Conservation (phyloP, 2,797 vertebrate genomes). For the Sebastes baramenuke region DNA sequence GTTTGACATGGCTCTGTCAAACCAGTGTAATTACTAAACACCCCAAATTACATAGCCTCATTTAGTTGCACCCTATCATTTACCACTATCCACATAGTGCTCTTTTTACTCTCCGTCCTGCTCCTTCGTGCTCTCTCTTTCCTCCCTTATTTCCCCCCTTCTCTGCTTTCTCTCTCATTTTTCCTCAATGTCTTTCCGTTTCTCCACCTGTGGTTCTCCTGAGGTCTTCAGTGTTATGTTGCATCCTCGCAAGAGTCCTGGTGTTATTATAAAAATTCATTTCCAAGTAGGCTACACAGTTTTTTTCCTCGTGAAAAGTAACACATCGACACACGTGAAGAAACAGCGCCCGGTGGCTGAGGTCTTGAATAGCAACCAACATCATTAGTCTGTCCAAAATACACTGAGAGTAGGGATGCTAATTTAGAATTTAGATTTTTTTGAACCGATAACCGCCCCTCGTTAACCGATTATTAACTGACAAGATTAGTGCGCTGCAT, state of each 20-base stretch:
- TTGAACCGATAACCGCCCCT: no score
- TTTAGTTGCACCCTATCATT: constrained; percentile 83
- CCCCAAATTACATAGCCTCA: constrained; percentile 84
- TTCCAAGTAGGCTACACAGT: constrained; percentile 7
- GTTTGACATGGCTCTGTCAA: constrained; percentile 80
- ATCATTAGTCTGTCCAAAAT: constrained; percentile 31
- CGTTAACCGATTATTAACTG: no score
- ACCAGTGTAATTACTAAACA: constrained; percentile 82
- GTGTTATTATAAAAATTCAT: constrained; percentile 8
- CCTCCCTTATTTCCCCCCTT: neutral
- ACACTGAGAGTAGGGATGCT: neutral
- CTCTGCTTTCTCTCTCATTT: constrained; percentile 31
- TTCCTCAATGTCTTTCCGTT: constrained; percentile 7
- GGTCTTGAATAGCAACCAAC: constrained; percentile 32
- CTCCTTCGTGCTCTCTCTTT: constrained; percentile 43
- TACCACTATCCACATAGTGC: constrained; percentile 70
- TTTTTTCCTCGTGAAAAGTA: neutral
- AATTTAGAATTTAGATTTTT: no score
- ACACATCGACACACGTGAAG: neutral
- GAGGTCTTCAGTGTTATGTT: constrained; percentile 26
- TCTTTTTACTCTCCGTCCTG: constrained; percentile 61
- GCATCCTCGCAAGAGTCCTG: neutral
- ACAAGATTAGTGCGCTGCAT: no score
- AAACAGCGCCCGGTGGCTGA: constrained; percentile 10
- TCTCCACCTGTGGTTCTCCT: constrained; percentile 46